These are phyloP conservation scores for Alfaro cultratus DNA, from an alignment of 2,797 vertebrate species.

Conservation along the genomic window DNA sequence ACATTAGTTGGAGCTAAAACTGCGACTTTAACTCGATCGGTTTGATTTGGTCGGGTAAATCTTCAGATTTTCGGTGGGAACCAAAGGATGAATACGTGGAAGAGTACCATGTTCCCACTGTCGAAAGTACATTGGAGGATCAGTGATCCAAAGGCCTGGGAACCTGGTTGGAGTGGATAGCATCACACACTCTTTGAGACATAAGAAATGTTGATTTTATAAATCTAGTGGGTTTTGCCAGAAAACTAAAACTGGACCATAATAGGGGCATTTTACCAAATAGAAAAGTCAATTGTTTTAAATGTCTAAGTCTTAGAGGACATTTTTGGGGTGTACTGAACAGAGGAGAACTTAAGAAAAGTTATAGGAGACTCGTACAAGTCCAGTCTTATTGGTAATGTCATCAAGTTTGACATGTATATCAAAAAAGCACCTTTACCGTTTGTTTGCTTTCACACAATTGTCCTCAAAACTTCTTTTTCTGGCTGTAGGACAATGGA, in stretches of 20 bases:
- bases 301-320: not conserved
- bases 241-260: not conserved
- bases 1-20: not conserved
- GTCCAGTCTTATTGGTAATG: not conserved
- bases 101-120: not conserved
- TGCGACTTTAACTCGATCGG: not conserved
- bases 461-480: slow-evolving; percentile 15
- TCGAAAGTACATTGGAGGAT: not conserved
- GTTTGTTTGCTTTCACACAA: slow-evolving; percentile 10
- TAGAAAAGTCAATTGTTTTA: not conserved
- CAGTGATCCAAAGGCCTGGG: not conserved
- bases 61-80: not conserved
- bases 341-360: not conserved
- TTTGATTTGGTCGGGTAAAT: not conserved
- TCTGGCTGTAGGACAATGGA: slow-evolving; percentile 74
- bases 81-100: not conserved
- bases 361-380: not conserved
- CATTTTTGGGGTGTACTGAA: not conserved
- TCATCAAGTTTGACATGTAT: not conserved
- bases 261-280: not conserved
- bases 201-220: not conserved
- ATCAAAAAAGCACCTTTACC: not conserved
- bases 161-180: not conserved
- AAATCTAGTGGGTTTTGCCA: not conserved
- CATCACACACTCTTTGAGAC: not conserved